Percentiles rank a stretch among this genome's conserved stretches.
Conservation (phyloP, 2,797 vertebrate genomes). For the Alosa sapidissima region DNA sequence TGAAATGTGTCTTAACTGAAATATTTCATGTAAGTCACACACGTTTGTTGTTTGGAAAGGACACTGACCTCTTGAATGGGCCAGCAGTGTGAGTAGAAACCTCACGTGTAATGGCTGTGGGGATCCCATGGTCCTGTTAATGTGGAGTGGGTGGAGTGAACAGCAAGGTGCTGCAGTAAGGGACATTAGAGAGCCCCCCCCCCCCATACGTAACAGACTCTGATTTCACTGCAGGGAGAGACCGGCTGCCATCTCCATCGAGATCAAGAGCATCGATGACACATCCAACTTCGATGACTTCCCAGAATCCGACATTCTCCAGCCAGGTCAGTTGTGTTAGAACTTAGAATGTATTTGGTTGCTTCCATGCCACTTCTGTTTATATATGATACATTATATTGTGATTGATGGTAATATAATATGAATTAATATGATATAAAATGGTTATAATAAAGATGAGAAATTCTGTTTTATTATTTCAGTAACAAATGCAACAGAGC, state of each 20-base stretch:
- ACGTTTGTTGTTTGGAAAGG: neutral
- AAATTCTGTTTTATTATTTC: conserved; percentile 36
- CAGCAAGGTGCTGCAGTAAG: neutral
- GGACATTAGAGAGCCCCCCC: neutral
- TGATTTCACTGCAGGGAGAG: conserved; percentile 78
- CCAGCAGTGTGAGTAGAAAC: neutral
- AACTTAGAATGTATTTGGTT: neutral
- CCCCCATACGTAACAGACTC: neutral
- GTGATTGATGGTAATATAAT: neutral
- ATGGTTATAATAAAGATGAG: neutral
- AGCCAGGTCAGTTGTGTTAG: conserved; percentile 75
- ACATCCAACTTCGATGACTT: conserved; percentile 98
- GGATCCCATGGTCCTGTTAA: neutral
- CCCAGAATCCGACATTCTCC: conserved; percentile 95
- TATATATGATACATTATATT: neutral
- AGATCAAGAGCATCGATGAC: conserved; percentile 97
- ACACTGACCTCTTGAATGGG: neutral
- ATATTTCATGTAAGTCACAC: neutral
- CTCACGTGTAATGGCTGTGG: neutral
- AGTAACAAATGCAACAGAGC: conserved; percentile 91
- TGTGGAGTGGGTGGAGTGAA: neutral
- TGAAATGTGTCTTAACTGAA: neutral
- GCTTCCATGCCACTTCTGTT: neutral
- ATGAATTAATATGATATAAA: neutral
- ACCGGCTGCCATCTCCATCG: conserved; percentile 94